Percentiles rank a stretch among this genome's conserved stretches.
Evolutionary conservation across 2,888 invertebrate genomes (phyloP).

Genomic region (Hirtodrosophila alboralis): DNA sequence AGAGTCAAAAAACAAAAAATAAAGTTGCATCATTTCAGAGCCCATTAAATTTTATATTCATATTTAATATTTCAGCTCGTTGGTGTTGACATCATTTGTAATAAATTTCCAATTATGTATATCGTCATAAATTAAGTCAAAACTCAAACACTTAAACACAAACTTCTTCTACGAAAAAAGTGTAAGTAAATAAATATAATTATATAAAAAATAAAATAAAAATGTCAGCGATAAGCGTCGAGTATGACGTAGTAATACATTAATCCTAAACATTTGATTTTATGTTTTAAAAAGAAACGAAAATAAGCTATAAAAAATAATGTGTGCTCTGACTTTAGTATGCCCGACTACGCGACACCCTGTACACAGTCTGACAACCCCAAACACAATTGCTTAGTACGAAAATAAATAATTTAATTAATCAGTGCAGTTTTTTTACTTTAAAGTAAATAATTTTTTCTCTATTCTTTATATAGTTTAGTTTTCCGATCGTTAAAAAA

Average conservation of each 20-base stretch:
- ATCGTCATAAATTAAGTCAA: slow-evolving; percentile 54
- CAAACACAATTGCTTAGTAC: no score
- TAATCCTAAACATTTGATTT: slow-evolving; percentile 12
- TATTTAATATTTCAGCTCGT: slow-evolving; percentile 22
- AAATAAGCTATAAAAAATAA: no score
- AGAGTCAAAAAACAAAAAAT: slow-evolving; percentile 22
- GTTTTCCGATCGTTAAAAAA: no score
- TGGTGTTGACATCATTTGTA: slow-evolving; percentile 64
- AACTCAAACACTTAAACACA: slow-evolving; percentile 44
- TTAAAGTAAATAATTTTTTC: no score
- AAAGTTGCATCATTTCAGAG: slow-evolving; percentile 49
- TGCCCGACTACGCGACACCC: no score
- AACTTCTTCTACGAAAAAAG: slow-evolving; percentile 15
- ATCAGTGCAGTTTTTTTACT: no score
- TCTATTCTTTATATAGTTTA: no score
- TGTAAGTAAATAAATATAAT: not conserved
- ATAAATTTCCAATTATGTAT: slow-evolving; percentile 75
- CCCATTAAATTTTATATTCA: slow-evolving; percentile 43
- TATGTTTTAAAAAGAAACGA: slow-evolving; percentile 1
- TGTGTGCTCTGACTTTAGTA: no score
- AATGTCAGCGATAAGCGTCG: slow-evolving; percentile 21
- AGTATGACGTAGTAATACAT: slow-evolving; percentile 11
- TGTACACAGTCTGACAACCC: no score
- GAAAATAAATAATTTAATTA: no score
- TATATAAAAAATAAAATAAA: slow-evolving; percentile 9